phyloP scores from a whole-genome alignment of 1,140 invertebrate genomes.

The Littorina saxatilis region DNA sequence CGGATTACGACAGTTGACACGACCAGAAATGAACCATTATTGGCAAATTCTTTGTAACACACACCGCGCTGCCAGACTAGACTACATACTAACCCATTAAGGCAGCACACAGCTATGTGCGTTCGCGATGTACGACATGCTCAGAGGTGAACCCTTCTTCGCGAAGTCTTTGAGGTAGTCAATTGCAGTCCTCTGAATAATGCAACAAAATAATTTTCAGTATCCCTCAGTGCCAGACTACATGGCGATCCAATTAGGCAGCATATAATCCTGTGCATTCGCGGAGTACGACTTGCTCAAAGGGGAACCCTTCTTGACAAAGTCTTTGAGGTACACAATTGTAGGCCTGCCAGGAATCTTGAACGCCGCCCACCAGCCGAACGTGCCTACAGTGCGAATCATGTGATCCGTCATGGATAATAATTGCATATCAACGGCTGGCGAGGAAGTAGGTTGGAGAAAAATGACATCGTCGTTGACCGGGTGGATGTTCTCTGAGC shows the following conservation, averaged over 20 bases:
- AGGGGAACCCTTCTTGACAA: constrained; percentile 30
- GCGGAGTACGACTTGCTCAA: not conserved
- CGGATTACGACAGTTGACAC: no score
- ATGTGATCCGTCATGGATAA: constrained; percentile 57
- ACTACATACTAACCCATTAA: not conserved
- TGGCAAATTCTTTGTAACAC: no score
- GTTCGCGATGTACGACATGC: not conserved
- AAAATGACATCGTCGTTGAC: constrained; percentile 10
- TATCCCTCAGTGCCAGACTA: no score
- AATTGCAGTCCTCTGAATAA: no score
- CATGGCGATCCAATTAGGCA: not conserved
- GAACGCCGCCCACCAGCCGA: constrained; percentile 64
- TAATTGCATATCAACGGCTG: constrained; percentile 58
- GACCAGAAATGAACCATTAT: no score
- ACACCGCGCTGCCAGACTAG: no score
- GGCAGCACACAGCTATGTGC: not conserved
- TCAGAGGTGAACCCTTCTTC: not conserved
- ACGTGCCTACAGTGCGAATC: constrained; percentile 60
- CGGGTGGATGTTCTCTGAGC: not conserved
- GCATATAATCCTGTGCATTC: not conserved
- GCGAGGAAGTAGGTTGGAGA: not conserved
- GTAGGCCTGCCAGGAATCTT: constrained; percentile 49
- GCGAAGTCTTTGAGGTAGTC: no score
- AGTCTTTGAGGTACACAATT: constrained; percentile 52
- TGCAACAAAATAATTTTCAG: no score